Conservation (phyloP, 2,797 vertebrate species). For the Chelmon rostratus region DNA sequence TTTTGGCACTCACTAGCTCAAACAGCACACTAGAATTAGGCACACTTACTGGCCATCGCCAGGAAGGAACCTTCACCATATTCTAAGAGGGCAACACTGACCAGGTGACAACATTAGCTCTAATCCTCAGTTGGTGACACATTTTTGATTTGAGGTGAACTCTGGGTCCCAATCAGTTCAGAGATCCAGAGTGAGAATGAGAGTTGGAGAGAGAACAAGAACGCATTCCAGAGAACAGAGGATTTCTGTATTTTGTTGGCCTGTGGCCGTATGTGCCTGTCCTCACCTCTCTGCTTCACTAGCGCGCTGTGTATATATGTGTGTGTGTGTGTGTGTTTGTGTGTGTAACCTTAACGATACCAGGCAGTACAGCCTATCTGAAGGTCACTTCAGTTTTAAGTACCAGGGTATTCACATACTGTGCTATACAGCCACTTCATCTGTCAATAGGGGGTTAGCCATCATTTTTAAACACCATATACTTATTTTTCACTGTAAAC, state of each 20-base stretch:
- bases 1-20: too few species aligned
- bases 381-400: conserved; percentile 36
- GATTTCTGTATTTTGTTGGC: conserved; percentile 70
- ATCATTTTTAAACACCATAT: neutral
- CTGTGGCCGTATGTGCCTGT: conserved; percentile 40
- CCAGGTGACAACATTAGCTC: neutral
- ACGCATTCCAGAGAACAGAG: conserved; percentile 78
- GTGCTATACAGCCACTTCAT: neutral
- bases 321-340: too few species aligned
- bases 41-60: neutral
- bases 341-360: conserved; percentile 40
- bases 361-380: conserved; percentile 20
- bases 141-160: conserved; percentile 13
- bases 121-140: conserved; percentile 19
- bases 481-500: neutral
- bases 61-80: neutral
- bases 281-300: conserved; percentile 48
- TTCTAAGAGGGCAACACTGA: neutral
- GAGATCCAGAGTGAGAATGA: conserved; percentile 27
- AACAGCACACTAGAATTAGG: neutral
- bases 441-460: too few species aligned
- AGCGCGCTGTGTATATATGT: conserved; percentile 9
- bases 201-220: conserved; percentile 27
- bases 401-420: neutral
- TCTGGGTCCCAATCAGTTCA: conserved; percentile 36